Evolutionary conservation across 2,113 vertebrate species (phyloP).

Genomic region (Pao palembangensis): DNA sequence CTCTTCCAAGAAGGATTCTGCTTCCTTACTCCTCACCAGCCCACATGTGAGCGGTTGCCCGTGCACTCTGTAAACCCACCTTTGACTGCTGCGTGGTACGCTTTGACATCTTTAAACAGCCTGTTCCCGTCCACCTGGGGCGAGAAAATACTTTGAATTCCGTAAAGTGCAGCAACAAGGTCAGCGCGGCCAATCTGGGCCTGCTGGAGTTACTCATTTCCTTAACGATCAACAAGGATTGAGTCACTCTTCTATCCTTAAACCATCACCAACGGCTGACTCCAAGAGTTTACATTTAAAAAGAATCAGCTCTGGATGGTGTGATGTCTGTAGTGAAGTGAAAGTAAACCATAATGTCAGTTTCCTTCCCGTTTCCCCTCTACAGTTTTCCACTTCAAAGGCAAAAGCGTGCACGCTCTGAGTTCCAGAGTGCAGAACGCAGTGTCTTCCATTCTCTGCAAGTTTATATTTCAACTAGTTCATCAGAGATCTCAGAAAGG

Average conservation of each 20-base stretch:
- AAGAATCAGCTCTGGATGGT: slow-evolving; percentile 5
- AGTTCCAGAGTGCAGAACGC: not conserved
- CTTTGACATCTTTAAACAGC: slow-evolving; percentile 88
- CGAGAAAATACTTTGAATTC: slow-evolving; percentile 4
- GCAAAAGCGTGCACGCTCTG: not conserved
- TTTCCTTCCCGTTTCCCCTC: slow-evolving; percentile 43
- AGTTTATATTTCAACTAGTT: too few species aligned
- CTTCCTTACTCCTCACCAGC: slow-evolving; percentile 33
- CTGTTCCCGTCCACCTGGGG: slow-evolving; percentile 82
- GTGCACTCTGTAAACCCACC: slow-evolving; percentile 62
- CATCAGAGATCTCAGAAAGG: too few species aligned
- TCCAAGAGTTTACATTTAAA: too few species aligned
- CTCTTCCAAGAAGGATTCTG: slow-evolving; percentile 27
- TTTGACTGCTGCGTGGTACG: slow-evolving; percentile 84
- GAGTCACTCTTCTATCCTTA: not conserved
- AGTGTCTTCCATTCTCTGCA: not conserved
- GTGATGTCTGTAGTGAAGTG: slow-evolving; percentile 17
- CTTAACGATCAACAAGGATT: not conserved
- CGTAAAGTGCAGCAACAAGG: not conserved
- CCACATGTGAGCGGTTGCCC: not conserved
- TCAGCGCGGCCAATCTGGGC: not conserved
- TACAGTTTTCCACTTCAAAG: slow-evolving; percentile 1
- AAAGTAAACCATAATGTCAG: slow-evolving; percentile 22
- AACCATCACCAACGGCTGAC: too few species aligned
- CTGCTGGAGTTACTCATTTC: slow-evolving; percentile 1